Percentiles rank a stretch among this genome's conserved stretches.
These are phyloP conservation scores for Otis tarda DNA, from an alignment of 2,113 vertebrate species.

Conservation along the genomic window DNA sequence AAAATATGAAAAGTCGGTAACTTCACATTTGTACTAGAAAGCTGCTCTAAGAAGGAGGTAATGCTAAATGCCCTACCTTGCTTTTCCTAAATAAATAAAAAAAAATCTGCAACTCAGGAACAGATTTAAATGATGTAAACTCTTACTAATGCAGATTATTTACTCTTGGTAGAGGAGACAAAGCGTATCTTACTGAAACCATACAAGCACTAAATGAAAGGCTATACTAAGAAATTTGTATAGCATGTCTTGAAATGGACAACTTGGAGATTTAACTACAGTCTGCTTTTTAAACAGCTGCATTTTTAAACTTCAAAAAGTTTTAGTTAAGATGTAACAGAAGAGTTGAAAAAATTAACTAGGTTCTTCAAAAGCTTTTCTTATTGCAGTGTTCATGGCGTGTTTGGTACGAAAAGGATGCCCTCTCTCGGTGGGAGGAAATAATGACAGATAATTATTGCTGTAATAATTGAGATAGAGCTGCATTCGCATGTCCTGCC, in stretches of 20 bases:
- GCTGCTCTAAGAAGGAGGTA: not conserved
- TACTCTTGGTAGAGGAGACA: not conserved
- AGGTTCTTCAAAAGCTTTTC: not conserved
- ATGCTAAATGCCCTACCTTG: not conserved
- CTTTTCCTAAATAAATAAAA: not conserved
- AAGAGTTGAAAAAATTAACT: not conserved
- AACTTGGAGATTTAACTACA: not conserved
- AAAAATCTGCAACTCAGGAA: not conserved
- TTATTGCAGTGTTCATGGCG: rapidly evolving
- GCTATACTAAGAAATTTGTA: not conserved
- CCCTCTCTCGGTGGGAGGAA: not conserved
- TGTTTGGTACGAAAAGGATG: not conserved
- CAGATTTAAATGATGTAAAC: not conserved
- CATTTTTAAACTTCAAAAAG: not conserved
- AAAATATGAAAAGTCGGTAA: not conserved
- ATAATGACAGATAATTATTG: not conserved
- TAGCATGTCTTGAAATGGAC: not conserved
- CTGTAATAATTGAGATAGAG: rapidly evolving
- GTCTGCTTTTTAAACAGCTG: not conserved
- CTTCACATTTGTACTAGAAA: not conserved
- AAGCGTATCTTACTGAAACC: not conserved
- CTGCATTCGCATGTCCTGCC: not conserved
- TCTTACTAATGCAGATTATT: not conserved
- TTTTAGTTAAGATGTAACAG: not conserved
- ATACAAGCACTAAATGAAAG: not conserved